Percentiles rank a stretch among this genome's conserved stretches.
Evolutionary conservation across 2,113 vertebrate genomes (phyloP).

Genomic region (Tachysurus vachellii): DNA sequence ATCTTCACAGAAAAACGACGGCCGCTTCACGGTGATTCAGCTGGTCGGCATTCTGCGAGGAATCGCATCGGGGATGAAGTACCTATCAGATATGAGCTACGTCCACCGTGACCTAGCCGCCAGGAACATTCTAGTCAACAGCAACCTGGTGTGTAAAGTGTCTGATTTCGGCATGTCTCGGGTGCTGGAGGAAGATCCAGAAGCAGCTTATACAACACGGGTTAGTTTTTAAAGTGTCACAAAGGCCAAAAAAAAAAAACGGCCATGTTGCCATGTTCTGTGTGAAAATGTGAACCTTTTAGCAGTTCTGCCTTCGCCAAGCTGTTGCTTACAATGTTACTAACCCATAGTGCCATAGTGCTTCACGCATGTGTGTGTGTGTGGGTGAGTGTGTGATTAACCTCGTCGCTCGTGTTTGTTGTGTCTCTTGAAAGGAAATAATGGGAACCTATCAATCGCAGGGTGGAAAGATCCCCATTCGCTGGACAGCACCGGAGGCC

Average conservation of each 20-base stretch:
- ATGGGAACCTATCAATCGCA: constrained; percentile 77
- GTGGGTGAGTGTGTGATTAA: constrained; percentile 53
- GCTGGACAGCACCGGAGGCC: constrained; percentile 95
- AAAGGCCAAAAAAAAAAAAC: too few species aligned
- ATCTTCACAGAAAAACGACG: constrained; percentile 87
- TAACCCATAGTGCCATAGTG: constrained; percentile 35
- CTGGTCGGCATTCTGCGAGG: constrained; percentile 96
- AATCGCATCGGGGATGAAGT: constrained; percentile 98
- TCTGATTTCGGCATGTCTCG: constrained; percentile 97
- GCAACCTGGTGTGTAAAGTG: constrained; percentile 97
- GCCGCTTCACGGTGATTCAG: constrained; percentile 96
- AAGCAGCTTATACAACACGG: constrained; percentile 94
- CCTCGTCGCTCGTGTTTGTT: constrained; percentile 48
- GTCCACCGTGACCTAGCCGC: constrained; percentile 95
- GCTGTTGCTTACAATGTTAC: constrained; percentile 24
- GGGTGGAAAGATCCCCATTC: constrained; percentile 96
- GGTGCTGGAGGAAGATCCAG: constrained; percentile 92
- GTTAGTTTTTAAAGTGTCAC: constrained; percentile 63
- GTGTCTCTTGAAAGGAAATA: constrained; percentile 65
- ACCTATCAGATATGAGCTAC: constrained; percentile 97
- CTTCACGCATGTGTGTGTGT: constrained; percentile 10
- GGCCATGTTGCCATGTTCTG: not conserved
- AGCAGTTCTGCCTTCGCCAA: not conserved
- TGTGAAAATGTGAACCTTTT: not conserved
- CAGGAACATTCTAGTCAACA: constrained; percentile 95